Evolutionary conservation across 2,797 vertebrate species (phyloP).

Genomic region (Eulemur coronatus): DNA sequence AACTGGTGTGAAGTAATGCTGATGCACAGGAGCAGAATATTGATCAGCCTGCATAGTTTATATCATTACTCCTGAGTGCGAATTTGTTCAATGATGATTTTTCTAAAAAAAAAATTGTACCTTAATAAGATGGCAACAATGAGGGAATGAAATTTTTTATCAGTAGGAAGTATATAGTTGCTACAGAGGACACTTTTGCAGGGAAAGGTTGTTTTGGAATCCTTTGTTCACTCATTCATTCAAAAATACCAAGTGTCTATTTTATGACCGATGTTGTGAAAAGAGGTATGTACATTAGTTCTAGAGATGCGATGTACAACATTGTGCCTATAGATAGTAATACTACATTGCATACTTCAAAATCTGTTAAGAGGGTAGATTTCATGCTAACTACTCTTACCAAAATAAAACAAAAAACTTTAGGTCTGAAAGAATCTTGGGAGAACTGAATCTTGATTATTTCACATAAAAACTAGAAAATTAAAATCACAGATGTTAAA

Average conservation of each 20-base stretch:
- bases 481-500: not conserved
- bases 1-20: not conserved
- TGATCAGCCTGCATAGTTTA: not conserved
- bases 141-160: not conserved
- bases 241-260: not conserved
- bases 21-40: not conserved
- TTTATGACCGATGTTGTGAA: not conserved
- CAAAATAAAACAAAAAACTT: not conserved
- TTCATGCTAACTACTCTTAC: not conserved
- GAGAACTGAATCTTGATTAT: not conserved
- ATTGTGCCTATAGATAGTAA: not conserved
- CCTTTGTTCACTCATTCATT: not conserved
- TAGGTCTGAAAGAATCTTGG: not conserved
- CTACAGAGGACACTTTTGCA: not conserved
- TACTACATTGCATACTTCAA: no score
- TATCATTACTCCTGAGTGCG: not conserved
- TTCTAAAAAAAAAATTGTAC: not conserved
- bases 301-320: not conserved
- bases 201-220: not conserved
- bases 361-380: not conserved
- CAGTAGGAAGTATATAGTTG: not conserved
- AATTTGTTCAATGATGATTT: not conserved
- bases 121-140: not conserved
- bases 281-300: not conserved
- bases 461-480: not conserved